These are phyloP conservation scores for Catocala nupta DNA, from an alignment of 2,888 invertebrate genomes.

Conservation along the genomic window DNA sequence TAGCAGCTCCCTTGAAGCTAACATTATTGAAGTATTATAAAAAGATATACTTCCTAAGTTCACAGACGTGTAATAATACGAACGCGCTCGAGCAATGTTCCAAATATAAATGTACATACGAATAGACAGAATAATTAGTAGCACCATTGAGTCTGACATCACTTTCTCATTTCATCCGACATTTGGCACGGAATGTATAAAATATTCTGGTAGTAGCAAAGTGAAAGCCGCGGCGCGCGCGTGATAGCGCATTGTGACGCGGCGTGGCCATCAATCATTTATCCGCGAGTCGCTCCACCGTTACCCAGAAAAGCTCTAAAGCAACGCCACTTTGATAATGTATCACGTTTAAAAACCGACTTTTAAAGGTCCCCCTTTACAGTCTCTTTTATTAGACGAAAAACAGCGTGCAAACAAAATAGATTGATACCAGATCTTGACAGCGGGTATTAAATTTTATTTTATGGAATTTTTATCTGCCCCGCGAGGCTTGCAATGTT, in stretches of 20 bases:
- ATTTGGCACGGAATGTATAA: constrained; percentile 65
- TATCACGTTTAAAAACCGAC: constrained; percentile 81
- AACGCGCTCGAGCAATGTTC: constrained; percentile 14
- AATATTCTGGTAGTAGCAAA: constrained; percentile 75
- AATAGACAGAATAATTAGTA: constrained; percentile 33
- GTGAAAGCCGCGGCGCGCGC: constrained; percentile 68
- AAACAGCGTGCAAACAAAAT: constrained; percentile 78
- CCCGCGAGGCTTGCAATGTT: constrained; percentile 19
- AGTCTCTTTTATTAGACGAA: constrained; percentile 67
- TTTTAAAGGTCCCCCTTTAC: constrained; percentile 72
- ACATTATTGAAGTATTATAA: constrained; percentile 39
- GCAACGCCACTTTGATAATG: constrained; percentile 80
- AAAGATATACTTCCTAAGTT: constrained; percentile 30
- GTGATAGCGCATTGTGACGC: constrained; percentile 72
- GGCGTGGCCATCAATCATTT: constrained; percentile 80
- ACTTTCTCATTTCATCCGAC: constrained; percentile 59
- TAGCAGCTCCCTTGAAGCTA: constrained; percentile 25
- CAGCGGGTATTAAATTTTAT: constrained; percentile 72
- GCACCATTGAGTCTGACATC: constrained; percentile 51
- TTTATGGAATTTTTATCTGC: constrained; percentile 52
- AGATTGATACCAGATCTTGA: constrained; percentile 79
- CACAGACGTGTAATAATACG: constrained; percentile 14
- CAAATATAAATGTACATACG: constrained; percentile 1
- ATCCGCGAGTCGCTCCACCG: constrained; percentile 75
- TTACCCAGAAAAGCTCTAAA: constrained; percentile 83